Evolutionary conservation across 2,797 vertebrate genomes (phyloP).

Genomic region (Oryzias sinensis): DNA sequence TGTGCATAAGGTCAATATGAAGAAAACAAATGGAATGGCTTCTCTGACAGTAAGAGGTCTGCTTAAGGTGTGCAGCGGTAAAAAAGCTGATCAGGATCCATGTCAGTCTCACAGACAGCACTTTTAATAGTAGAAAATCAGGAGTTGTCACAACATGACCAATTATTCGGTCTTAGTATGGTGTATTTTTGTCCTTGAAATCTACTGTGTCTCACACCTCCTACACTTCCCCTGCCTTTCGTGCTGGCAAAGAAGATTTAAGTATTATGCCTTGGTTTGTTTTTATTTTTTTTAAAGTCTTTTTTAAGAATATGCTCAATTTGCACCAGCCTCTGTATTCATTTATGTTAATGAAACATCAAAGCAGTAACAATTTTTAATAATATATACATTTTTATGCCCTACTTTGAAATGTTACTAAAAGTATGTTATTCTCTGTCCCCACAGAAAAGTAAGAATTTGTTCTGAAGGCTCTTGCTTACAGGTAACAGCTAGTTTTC

Average conservation of each 20-base stretch:
- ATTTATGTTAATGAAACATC: conserved; percentile 1
- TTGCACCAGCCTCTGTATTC: background rate
- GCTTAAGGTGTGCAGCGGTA: conserved; percentile 18
- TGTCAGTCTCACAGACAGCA: conserved; percentile 13
- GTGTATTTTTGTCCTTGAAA: conserved; percentile 29
- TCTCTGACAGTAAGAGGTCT: background rate
- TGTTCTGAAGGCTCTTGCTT: conserved; percentile 77
- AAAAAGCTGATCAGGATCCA: conserved; percentile 17
- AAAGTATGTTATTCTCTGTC: conserved; percentile 51
- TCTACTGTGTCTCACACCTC: conserved; percentile 26
- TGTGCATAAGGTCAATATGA: conserved; percentile 14
- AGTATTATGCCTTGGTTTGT: background rate
- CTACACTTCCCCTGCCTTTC: conserved; percentile 9
- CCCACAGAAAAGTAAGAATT: conserved; percentile 81
- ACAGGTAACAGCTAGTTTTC: conserved; percentile 65
- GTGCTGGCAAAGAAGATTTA: conserved; percentile 23
- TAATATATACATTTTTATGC: too few species aligned
- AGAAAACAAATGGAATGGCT: conserved; percentile 15
- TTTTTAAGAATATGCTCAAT: conserved; percentile 4
- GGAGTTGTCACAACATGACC: conserved; percentile 37
- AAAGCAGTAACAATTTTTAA: conserved; percentile 3
- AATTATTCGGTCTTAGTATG: conserved; percentile 29
- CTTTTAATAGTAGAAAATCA: conserved; percentile 12
- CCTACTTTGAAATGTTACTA: too few species aligned
- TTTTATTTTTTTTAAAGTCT: background rate